Base-by-base conservation (phyloP, 2,113 vertebrate species). In the Protobothrops flavoviridis region DNA sequence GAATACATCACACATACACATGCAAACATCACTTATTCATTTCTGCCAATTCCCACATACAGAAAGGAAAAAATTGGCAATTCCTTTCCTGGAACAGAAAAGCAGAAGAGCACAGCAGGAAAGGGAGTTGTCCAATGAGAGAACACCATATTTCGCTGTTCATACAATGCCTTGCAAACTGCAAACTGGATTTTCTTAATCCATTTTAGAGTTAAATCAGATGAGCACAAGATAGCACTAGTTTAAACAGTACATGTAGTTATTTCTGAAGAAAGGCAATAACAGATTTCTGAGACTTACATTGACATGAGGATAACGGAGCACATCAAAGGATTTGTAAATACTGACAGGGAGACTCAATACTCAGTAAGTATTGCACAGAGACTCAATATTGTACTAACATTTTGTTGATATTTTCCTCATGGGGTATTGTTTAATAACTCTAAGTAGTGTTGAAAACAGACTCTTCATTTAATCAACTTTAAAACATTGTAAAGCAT, bases 401-500 rank as follows among this genome's bases (percentile, higher is more conserved):
- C 5, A 3, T 39, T 74, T 17, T 74, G n/a, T 39, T 74, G 69
- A 74, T 74, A 33, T 13, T 74, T 74, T 74, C 69, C 15, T 74
- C 15, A 74, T 74, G n/a, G 69, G 15, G 15, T 74, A 74, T 39
- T 39, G n/a, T 74, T 74, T 74, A 69, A 33, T 33, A 74, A 39
- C 13, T 17, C 64, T 74, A 74, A 74, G 13, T 69, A 74, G n/a
- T 39, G 13, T 74, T 74, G 69, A 33, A 74, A 74, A 39, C 15
- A 74, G 33, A 74, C 29, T 61, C 9, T 69, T n/a, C 64, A 74
- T 90, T 74, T 74, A 74, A 69, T n/a, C 12, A 74, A 39, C 69
- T 74, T 74, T 74, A 74, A 74, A 74, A 33, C n/a, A 39, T 74
- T 20, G 69, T 39, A 85, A 56, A 91, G 89, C 90, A 94, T 85